These are phyloP conservation scores for Actinernus sp. DNA, from an alignment of 92 coral and sea anemone genomes.

Conservation along the genomic window DNA sequence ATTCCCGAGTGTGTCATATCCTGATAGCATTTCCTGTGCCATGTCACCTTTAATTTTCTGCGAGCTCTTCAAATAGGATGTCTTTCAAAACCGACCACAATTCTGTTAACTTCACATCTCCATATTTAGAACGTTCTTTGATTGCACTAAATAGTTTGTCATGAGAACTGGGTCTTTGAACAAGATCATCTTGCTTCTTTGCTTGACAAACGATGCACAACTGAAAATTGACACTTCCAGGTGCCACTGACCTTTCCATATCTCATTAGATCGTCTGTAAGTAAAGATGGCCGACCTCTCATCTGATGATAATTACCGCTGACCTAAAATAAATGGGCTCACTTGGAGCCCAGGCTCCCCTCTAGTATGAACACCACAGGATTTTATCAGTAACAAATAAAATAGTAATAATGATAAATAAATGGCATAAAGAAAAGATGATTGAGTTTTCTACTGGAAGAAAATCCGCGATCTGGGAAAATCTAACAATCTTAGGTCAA, in stretches of 20 bases:
- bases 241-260: too few species aligned
- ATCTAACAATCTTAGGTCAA: too few species aligned
- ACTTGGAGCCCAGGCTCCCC: too few species aligned
- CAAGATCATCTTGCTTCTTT: slow-evolving; percentile 24
- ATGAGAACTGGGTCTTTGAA: slow-evolving; percentile 36
- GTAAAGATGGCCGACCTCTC: slow-evolving; percentile 21
- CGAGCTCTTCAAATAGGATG: slow-evolving; percentile 6
- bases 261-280: slow-evolving; percentile 12
- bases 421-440: too few species aligned
- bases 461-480: too few species aligned
- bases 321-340: slow-evolving; percentile 19
- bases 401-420: too few species aligned
- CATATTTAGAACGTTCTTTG: slow-evolving; percentile 20
- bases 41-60: slow-evolving; percentile 12
- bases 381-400: too few species aligned
- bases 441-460: too few species aligned
- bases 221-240: slow-evolving; percentile 12
- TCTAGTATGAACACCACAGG: background rate
- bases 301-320: slow-evolving; percentile 11
- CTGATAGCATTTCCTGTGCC: slow-evolving; percentile 53
- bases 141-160: slow-evolving; percentile 26
- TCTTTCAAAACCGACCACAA: slow-evolving; percentile 17
- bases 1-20: slow-evolving; percentile 29
- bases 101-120: slow-evolving; percentile 2
- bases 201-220: slow-evolving; percentile 34